Conservation (phyloP, 2,888 invertebrate genomes). For the Hyalella azteca region DNA sequence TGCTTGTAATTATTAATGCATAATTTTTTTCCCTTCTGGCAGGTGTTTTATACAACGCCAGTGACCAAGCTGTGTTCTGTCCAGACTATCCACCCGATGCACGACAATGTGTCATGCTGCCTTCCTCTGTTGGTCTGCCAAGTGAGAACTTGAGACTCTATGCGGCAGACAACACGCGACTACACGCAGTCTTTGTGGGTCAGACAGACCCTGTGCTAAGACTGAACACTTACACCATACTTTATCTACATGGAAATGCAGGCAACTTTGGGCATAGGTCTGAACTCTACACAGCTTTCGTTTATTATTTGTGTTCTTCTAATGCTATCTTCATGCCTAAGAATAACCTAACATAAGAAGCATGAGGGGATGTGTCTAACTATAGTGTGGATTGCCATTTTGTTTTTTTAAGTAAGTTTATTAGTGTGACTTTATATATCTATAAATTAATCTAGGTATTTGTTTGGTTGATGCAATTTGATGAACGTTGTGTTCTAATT, state of each 20-base stretch:
- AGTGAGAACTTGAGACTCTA: slow-evolving; percentile 82
- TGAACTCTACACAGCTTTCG: slow-evolving; percentile 53
- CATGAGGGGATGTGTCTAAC: too few species aligned
- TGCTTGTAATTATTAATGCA: too few species aligned
- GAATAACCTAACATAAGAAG: too few species aligned
- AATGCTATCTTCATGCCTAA: too few species aligned
- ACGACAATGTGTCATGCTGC: slow-evolving; percentile 84
- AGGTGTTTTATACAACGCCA: slow-evolving; percentile 84
- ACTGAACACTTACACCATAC: slow-evolving; percentile 75
- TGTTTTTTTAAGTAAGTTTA: too few species aligned
- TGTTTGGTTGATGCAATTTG: too few species aligned
- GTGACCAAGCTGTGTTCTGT: slow-evolving; percentile 85
- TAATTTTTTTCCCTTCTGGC: not conserved
- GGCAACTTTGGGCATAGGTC: slow-evolving; percentile 94
- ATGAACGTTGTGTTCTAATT: too few species aligned
- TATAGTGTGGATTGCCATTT: too few species aligned
- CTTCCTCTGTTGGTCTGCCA: slow-evolving; percentile 82
- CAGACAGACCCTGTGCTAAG: slow-evolving; percentile 73
- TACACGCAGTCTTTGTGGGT: slow-evolving; percentile 82
- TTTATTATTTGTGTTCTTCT: too few species aligned
- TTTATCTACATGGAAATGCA: slow-evolving; percentile 95
- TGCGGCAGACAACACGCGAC: slow-evolving; percentile 76
- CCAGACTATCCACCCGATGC: slow-evolving; percentile 90
- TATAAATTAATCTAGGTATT: too few species aligned
- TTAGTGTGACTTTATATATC: too few species aligned